Evolutionary conservation across 2,113 vertebrate species (phyloP).

Genomic region (Cinclus mexicanus): DNA sequence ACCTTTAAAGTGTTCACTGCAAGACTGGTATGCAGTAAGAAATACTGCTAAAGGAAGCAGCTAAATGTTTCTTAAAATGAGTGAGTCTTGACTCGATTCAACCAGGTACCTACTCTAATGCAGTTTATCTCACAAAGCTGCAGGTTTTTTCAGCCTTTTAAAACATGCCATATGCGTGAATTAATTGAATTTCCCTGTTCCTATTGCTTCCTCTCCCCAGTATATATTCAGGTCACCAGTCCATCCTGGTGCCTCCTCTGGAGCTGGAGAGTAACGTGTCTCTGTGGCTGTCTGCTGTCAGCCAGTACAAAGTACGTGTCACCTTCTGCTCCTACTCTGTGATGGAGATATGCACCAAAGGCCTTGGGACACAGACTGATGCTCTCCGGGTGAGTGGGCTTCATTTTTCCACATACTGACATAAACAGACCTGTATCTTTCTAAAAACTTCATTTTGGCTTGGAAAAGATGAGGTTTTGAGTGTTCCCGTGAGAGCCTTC

Average conservation of each 20-base stretch:
- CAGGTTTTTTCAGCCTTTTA: background rate
- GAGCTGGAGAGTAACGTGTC: slow-evolving; percentile 93
- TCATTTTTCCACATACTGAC: background rate
- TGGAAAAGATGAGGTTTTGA: background rate
- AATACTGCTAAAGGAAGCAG: background rate
- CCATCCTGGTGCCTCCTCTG: slow-evolving; percentile 91
- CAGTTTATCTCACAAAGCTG: background rate
- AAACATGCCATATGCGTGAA: background rate
- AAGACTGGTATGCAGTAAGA: background rate
- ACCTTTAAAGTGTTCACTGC: background rate
- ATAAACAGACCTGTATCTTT: fast-evolving
- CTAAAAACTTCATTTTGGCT: background rate
- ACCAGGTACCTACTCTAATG: background rate
- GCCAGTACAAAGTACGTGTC: slow-evolving; percentile 93
- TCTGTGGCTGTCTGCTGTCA: slow-evolving; percentile 92
- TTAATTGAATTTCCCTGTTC: background rate
- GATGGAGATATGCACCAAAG: slow-evolving; percentile 98
- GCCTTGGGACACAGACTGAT: slow-evolving; percentile 89
- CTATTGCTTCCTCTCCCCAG: slow-evolving; percentile 18
- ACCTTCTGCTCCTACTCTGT: slow-evolving; percentile 97
- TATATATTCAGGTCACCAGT: slow-evolving; percentile 91
- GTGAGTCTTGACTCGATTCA: background rate
- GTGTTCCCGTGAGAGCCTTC: background rate
- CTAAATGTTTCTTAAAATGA: background rate
- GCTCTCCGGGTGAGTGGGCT: slow-evolving; percentile 82